Evolutionary conservation across 2,113 vertebrate species (phyloP).

Genomic region (Megalops atlanticus): DNA sequence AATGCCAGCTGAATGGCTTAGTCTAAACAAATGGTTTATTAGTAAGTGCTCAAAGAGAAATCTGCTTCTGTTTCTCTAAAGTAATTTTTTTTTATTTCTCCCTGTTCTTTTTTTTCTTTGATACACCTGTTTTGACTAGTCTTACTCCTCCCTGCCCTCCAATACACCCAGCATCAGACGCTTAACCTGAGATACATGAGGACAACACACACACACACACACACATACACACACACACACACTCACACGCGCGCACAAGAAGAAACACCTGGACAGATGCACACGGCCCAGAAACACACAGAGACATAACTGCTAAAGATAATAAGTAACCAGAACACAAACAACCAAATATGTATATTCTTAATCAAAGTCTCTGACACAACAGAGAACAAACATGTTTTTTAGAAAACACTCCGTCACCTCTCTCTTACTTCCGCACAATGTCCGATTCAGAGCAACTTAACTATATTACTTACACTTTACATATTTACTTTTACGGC

Average conservation of each 20-base stretch:
- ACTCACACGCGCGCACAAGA: background rate
- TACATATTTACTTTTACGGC: no score
- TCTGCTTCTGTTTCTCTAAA: background rate
- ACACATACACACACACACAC: background rate
- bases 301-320: no score
- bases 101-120: background rate
- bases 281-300: no score
- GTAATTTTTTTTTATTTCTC: background rate
- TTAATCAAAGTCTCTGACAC: no score
- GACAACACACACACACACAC: background rate
- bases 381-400: no score
- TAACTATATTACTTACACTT: no score
- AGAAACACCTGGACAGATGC: background rate
- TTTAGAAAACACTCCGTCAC: no score
- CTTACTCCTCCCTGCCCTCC: background rate
- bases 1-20: constrained; percentile 1
- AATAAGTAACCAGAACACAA: no score
- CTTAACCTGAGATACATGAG: background rate
- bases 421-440: no score
- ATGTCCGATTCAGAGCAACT: no score
- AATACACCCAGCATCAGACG: background rate
- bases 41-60: background rate
- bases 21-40: constrained; percentile 20
- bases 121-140: background rate
- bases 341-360: no score